phyloP scores from a whole-genome alignment of 1,140 invertebrate species.

The Ericerus pela region DNA sequence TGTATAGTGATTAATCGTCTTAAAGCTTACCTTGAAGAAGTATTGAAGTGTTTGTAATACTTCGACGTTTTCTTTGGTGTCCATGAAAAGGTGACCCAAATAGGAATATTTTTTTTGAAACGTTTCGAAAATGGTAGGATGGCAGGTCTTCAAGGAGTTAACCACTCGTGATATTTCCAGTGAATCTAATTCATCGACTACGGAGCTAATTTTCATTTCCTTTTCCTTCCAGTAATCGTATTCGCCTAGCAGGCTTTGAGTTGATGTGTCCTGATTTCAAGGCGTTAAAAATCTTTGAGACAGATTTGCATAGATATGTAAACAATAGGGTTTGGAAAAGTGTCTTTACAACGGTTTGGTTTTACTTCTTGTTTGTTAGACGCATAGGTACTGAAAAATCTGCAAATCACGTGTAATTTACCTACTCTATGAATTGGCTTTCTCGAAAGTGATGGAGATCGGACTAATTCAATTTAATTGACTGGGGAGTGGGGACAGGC shows the following conservation, averaged over 20 bases:
- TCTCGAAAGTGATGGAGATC: no score
- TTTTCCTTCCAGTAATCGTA: background rate
- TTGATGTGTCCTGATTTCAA: background rate
- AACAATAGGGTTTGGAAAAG: no score
- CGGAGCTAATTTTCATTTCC: background rate
- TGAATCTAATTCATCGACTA: conserved; percentile 1
- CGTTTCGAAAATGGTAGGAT: background rate
- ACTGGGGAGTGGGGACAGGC: no score
- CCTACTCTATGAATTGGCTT: no score
- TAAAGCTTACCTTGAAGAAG: background rate
- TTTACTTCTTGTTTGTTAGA: no score
- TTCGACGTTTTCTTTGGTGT: background rate
- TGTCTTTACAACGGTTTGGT: no score
- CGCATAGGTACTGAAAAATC: no score
- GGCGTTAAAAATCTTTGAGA: background rate
- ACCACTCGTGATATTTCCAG: background rate
- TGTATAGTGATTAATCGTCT: background rate
- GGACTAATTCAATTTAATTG: no score
- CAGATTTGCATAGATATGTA: background rate
- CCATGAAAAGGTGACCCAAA: background rate
- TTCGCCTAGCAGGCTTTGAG: background rate
- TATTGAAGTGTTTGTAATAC: background rate
- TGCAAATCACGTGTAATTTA: no score
- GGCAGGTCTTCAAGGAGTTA: background rate
- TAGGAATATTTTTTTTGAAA: background rate